Conservation (phyloP, 2,888 invertebrate genomes). For the Argyra leucocephala region DNA sequence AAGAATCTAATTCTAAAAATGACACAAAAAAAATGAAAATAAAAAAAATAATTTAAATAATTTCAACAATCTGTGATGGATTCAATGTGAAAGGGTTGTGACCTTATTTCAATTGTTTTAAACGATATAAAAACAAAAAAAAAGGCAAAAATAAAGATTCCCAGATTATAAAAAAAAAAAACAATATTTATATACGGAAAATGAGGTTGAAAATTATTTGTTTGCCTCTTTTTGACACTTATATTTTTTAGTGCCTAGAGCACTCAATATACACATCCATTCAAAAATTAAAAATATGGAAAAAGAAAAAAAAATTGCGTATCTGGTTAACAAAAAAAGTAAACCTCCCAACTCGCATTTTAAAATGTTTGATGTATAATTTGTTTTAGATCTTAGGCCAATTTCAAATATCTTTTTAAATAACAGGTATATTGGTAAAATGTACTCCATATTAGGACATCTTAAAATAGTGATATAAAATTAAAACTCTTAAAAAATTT, state of each 20-base stretch:
- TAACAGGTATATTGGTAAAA: too few relatives aligned
- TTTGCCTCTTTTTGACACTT: background rate
- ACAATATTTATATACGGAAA: too few relatives aligned
- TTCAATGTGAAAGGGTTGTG: background rate
- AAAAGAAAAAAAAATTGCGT: background rate
- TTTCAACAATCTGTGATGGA: constrained; percentile 4
- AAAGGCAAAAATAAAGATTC: background rate
- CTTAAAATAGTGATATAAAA: too few relatives aligned
- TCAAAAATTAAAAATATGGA: background rate
- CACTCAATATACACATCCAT: too few relatives aligned
- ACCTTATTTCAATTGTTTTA: background rate
- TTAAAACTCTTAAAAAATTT: too few relatives aligned
- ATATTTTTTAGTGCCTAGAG: background rate
- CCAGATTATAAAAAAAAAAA: too few relatives aligned
- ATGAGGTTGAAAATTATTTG: background rate
- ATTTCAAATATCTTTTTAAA: too few relatives aligned
- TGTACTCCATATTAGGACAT: too few relatives aligned
- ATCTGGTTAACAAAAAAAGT: background rate
- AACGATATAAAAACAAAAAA: background rate
- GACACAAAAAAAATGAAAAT: background rate
- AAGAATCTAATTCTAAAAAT: too few relatives aligned
- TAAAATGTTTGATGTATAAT: background rate
- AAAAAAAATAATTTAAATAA: background rate
- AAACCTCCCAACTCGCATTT: background rate
- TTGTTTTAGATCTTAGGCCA: too few relatives aligned